Evolutionary conservation across 2,797 vertebrate species (phyloP), one percentile per base, ranked within the genome.

Genomic region (Cyclopterus lumpus): DNA sequence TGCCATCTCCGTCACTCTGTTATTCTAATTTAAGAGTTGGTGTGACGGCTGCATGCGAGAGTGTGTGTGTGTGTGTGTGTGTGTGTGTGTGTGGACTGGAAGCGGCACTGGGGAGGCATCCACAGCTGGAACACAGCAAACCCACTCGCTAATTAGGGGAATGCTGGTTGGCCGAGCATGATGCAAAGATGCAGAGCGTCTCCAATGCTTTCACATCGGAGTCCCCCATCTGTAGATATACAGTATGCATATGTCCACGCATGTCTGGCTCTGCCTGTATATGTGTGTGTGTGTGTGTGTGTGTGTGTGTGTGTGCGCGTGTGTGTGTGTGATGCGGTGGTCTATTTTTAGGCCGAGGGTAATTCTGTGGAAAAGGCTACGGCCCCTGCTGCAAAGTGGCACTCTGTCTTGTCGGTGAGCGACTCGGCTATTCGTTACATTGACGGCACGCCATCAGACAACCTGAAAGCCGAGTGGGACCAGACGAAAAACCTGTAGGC

Each of bases 321-420:
- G 40, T 42, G 66, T 30, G 84, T 59, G 57, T 62, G 18, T 0
- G 58, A 68, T 78, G 81, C 62, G 4, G 74, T 26, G 66, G 65
- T 82, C 81, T 87, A 86, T 90, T 91, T 88, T 89, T 85, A 90
- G 82, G 42, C 51, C 0, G 11, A 66, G 42, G 71, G 79, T 88
- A 82, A 87, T 85, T 80, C 55, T 80, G 88, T 82, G 74, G 75
- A 89, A 79, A 75, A 53, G 53, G 51, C 80, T 73, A 67, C 30
- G 70, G 82, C 89, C 83, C 82, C 81, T 73, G 82, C 66, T 58
- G 90, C 53, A 83, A 60, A 73, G 77, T 15, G 72, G 84, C 67
- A 36, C 77, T 87, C 76, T 70, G 69, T 84, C 75, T 84, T 70
- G 77, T 73, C 77, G 66, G 79, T 82, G 83, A 82, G 73, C 53